Base-by-base conservation (phyloP, 2,797 vertebrate genomes). In the Pygocentrus nattereri region DNA sequence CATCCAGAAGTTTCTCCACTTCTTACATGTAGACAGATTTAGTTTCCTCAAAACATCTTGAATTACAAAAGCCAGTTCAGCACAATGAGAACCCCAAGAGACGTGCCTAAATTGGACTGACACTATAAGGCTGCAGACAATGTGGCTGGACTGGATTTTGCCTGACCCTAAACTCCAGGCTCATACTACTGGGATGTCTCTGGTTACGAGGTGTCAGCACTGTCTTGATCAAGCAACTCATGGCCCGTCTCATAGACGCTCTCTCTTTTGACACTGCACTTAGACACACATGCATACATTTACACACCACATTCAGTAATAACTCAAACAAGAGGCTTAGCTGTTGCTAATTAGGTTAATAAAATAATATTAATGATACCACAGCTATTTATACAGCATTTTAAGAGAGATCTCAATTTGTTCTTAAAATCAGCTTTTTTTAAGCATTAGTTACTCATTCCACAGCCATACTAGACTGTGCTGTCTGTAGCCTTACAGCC, bases 291-390 rank as follows among this genome's bases (percentile, higher is more conserved):
- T 44, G 77, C 67, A 77, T 82, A 27, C 47, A 64, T 74, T 79
- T 78, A 86, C 64, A 89, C 82, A 82, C 83, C 72, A 49, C 78
- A 81, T 86, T 80, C 74, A 27, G 16, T 69, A 59, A 58, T 38
- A 58, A 75, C 52, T 69, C 79, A 75, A 78, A 27, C n/a, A n/a
- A n/a, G n/a, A n/a, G n/a, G 10, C 30, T 52, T 70, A 59, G 52
- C 49, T 54, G n/a, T 21, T 7, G 41, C 25, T 58, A 50, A 49
- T 59, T 21, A n/a, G 15, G 5, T 7, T 56, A 56, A 56, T 56
- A n/a, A n/a, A n/a, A n/a, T n/a, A n/a, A n/a, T n/a, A n/a, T n/a
- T n/a, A 56, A 56, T 52, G 52, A 52, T 52, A 19, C 16, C 0
- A 8, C 12, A 44, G 10, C 1, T 44, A 44, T 44, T 44, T 44